Evolutionary conservation across 2,113 vertebrate genomes (phyloP).

Genomic region (Lampris incognitus): DNA sequence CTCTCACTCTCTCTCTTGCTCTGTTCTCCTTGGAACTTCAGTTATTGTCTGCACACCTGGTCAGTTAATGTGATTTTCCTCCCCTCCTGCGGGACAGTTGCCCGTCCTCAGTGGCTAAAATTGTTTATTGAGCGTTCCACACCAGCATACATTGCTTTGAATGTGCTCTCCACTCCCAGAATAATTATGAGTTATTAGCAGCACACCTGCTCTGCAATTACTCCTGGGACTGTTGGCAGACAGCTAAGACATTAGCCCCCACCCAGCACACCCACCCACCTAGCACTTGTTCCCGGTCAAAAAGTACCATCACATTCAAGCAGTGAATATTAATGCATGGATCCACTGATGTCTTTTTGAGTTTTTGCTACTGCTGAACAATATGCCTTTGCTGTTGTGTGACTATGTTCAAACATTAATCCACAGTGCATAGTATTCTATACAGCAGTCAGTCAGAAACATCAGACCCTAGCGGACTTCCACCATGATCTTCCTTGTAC

Average conservation of each 20-base stretch:
- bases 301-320: background rate
- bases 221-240: conserved; percentile 37
- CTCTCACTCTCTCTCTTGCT: conserved; percentile 12
- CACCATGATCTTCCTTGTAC: conserved; percentile 15
- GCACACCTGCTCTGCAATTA: conserved; percentile 57
- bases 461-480: conserved; percentile 18
- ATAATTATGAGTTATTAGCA: conserved; percentile 64
- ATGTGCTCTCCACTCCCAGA: conserved; percentile 19
- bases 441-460: conserved; percentile 23
- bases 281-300: conserved; percentile 15
- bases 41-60: conserved; percentile 24
- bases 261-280: conserved; percentile 17
- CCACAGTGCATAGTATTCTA: background rate
- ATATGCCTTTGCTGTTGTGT: background rate
- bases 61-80: conserved; percentile 15
- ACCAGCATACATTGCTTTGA: conserved; percentile 53
- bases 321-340: conserved; percentile 3
- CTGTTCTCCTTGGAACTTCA: conserved; percentile 43
- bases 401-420: background rate
- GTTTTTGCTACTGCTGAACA: background rate
- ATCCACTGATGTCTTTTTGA: background rate
- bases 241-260: conserved; percentile 48
- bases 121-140: conserved; percentile 50
- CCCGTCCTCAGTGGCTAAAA: conserved; percentile 36
- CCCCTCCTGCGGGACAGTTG: conserved; percentile 36